A percentile compares a stretch with the other conserved stretches of the same genome.
These are phyloP conservation scores for Thyatira batis DNA, from an alignment of 2,888 invertebrate species.

Conservation along the genomic window DNA sequence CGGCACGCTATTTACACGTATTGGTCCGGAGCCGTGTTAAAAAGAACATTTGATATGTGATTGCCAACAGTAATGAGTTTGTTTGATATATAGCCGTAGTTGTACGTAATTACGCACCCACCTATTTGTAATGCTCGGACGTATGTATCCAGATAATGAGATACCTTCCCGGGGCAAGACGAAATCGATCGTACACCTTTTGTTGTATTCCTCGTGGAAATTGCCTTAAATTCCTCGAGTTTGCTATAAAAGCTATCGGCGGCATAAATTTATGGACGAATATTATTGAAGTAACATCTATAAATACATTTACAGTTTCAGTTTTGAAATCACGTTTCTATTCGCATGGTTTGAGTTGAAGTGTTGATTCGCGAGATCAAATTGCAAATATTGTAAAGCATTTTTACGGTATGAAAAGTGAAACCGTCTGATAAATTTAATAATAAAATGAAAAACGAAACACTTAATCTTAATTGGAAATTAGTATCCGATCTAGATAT, in stretches of 20 bases:
- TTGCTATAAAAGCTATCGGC: conserved; percentile 52
- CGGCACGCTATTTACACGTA: conserved; percentile 57
- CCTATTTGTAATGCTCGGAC: conserved; percentile 55
- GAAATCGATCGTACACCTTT: conserved; percentile 51
- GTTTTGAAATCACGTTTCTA: conserved; percentile 2
- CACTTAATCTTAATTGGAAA: conserved; percentile 44
- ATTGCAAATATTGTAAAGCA: not conserved
- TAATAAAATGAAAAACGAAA: conserved; percentile 23
- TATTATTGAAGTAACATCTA: conserved; percentile 34
- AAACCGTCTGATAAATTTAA: conserved; percentile 19
- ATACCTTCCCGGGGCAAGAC: conserved; percentile 56
- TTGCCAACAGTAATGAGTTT: conserved; percentile 53
- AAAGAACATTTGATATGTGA: conserved; percentile 45
- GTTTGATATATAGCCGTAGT: conserved; percentile 58
- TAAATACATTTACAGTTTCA: conserved; percentile 18
- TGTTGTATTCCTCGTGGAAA: conserved; percentile 49
- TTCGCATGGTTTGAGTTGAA: conserved; percentile 12
- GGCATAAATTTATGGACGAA: conserved; percentile 46
- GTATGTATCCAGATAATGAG: conserved; percentile 45
- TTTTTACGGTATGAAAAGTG: conserved; percentile 4
- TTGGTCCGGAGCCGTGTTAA: conserved; percentile 40
- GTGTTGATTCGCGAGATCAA: conserved; percentile 15
- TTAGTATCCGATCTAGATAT: conserved; percentile 34
- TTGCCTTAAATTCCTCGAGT: conserved; percentile 46
- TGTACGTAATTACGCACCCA: conserved; percentile 63